Evolutionary conservation across 2,113 vertebrate species (phyloP).

Genomic region (Phyllopteryx taeniolatus): DNA sequence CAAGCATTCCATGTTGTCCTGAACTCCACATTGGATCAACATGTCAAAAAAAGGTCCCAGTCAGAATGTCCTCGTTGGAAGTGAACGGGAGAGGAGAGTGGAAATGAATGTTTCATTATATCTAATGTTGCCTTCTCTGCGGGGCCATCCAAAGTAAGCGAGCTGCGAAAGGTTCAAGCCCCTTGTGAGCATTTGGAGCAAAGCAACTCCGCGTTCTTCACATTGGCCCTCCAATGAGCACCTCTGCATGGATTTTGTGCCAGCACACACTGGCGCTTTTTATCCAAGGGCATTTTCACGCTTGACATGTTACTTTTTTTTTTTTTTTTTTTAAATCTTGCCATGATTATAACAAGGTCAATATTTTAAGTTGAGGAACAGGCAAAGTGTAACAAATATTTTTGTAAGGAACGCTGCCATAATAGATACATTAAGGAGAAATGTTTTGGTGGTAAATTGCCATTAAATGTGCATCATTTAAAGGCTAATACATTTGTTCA

Average conservation of each 20-base stretch:
- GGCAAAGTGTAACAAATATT: conserved; percentile 77
- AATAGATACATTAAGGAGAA: conserved; percentile 44
- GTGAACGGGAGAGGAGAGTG: conserved; percentile 56
- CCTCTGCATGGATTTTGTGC: conserved; percentile 92
- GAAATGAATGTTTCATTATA: conserved; percentile 94
- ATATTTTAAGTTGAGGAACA: conserved; percentile 87
- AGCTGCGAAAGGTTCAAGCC: conserved; percentile 91
- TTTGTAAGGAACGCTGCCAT: conserved; percentile 46
- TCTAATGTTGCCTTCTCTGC: conserved; percentile 91
- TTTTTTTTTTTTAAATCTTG: conserved; percentile 55
- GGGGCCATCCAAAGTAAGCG: conserved; percentile 94
- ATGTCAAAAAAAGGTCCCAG: conserved; percentile 72
- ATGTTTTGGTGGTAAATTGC: conserved; percentile 22
- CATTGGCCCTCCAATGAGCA: conserved; percentile 81
- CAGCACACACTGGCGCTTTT: conserved; percentile 93
- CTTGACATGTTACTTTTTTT: conserved; percentile 53
- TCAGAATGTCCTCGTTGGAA: conserved; percentile 78
- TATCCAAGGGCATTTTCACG: conserved; percentile 86
- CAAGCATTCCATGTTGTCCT: conserved; percentile 21
- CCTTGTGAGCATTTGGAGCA: conserved; percentile 94
- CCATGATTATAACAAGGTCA: conserved; percentile 81
- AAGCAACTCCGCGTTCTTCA: conserved; percentile 90
- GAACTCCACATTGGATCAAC: conserved; percentile 33
- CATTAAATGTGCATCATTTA: no score
- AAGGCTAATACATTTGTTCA: no score